Conservation (phyloP, 2,113 vertebrate species). For the Gadus chalcogrammus region DNA sequence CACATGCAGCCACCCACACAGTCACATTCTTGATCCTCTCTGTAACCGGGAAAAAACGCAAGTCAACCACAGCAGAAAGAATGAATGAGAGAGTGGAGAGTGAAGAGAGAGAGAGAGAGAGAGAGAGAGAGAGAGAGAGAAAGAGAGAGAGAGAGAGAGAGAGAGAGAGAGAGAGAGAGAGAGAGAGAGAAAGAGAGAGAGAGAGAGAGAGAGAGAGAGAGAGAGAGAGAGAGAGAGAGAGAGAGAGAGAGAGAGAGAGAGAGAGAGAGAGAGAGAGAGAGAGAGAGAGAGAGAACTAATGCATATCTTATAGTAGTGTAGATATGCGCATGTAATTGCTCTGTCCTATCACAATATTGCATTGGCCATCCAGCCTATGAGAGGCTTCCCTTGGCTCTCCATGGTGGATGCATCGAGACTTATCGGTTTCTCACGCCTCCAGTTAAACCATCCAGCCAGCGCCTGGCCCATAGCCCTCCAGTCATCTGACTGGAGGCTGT, state of each 20-base stretch:
- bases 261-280: neutral
- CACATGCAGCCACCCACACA: constrained; percentile 2
- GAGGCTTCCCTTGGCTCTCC: constrained; percentile 24
- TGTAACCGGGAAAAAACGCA: constrained; percentile 24
- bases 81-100: neutral
- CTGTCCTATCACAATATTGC: constrained; percentile 26
- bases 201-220: too few relatives aligned
- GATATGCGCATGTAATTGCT: constrained; percentile 20
- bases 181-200: too few relatives aligned
- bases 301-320: neutral
- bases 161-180: constrained; percentile 2
- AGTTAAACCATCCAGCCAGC: constrained; percentile 32
- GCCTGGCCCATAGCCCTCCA: constrained; percentile 41
- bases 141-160: constrained; percentile 3
- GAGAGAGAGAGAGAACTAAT: constrained; percentile 12
- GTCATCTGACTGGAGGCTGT: constrained; percentile 49
- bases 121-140: constrained; percentile 2
- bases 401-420: constrained; percentile 42
- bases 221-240: neutral
- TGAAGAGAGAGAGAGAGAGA: too few relatives aligned
- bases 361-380: constrained; percentile 24
- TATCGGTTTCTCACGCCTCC: constrained; percentile 36
- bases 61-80: constrained; percentile 15
- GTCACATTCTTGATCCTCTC: neutral
- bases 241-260: too few relatives aligned